A percentile compares a stretch with the other conserved stretches of the same genome.
phyloP scores from a whole-genome alignment of 2,113 vertebrate genomes.

The Microcebus tavaratra region DNA sequence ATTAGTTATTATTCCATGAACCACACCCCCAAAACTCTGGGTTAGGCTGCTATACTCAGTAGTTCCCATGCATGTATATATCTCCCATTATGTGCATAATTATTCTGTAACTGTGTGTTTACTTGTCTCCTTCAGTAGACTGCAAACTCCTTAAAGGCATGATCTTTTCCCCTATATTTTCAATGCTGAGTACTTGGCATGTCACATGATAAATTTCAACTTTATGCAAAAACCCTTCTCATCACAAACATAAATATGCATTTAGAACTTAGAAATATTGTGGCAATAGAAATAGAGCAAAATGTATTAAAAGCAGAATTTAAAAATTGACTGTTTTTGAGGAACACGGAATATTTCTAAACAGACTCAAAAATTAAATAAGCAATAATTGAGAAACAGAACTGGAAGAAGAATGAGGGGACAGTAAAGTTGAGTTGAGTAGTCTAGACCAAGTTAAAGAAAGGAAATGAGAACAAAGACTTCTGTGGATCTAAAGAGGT shows the following conservation, averaged over 20 bases:
- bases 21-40: background rate
- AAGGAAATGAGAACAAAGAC: background rate
- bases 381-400: background rate
- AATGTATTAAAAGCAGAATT: constrained; percentile 11
- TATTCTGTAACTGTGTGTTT: background rate
- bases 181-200: background rate
- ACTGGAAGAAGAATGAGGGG: background rate
- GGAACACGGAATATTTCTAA: background rate
- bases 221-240: background rate
- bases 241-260: background rate
- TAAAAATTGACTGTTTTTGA: background rate
- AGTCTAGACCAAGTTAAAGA: background rate
- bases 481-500: background rate
- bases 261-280: constrained; percentile 9
- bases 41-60: background rate
- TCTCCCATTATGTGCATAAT: background rate
- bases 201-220: background rate
- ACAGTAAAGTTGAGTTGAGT: background rate
- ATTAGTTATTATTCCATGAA: background rate
- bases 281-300: background rate
- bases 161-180: background rate
- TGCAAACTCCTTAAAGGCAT: background rate
- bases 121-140: background rate
- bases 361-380: constrained; percentile 31
- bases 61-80: background rate